A percentile compares a stretch with the other conserved stretches of the same genome.
Conservation (phyloP, 2,113 vertebrate genomes). For the Progne subis region DNA sequence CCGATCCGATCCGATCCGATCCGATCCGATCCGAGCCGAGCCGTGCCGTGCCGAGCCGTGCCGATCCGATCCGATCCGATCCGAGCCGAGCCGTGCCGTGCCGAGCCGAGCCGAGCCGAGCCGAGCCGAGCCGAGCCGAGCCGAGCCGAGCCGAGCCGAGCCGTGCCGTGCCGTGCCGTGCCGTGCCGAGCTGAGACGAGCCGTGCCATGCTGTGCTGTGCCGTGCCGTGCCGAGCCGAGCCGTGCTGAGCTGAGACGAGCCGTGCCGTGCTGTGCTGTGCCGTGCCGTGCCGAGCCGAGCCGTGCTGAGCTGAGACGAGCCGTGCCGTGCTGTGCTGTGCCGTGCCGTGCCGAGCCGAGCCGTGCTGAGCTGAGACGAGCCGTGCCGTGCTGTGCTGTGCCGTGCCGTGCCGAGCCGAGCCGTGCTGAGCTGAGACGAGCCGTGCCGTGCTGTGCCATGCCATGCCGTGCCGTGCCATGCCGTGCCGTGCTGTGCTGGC, state of each 20-base stretch:
- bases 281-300: not conserved
- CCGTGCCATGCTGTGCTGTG: no score
- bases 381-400: not conserved
- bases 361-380: no score
- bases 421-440: no score
- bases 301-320: no score
- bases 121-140: fast-evolving
- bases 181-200: no score
- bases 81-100: not conserved
- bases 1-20: not conserved
- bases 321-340: fast-evolving
- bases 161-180: not conserved
- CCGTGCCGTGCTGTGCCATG: fast-evolving
- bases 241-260: no score
- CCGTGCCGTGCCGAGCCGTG: not conserved
- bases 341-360: not conserved
- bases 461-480: not conserved
- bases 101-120: no score
- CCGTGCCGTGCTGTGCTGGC: no score
- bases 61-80: not conserved
- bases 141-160: not conserved
- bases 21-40: fast-evolving
- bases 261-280: no score
- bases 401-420: not conserved
- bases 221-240: not conserved